phyloP scores from a whole-genome alignment of 2,113 vertebrate genomes.

The Micromys minutus region DNA sequence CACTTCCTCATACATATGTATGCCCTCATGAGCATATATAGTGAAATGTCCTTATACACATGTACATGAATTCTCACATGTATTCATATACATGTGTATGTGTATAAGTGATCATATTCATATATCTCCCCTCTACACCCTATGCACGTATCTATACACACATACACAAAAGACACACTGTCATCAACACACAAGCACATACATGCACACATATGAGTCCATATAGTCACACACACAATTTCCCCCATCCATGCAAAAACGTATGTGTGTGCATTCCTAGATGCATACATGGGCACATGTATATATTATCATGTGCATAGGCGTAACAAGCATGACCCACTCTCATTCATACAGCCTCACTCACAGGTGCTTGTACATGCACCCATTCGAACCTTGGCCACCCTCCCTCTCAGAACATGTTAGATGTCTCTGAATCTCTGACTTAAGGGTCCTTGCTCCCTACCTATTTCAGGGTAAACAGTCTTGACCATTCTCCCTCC shows the following conservation, averaged over 20 bases:
- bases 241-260: background rate
- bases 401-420: accelerated
- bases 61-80: background rate
- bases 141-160: background rate
- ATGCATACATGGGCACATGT: too few relatives aligned
- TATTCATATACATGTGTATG: background rate
- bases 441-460: background rate
- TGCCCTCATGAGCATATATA: background rate
- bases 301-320: background rate
- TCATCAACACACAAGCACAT: background rate
- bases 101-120: background rate
- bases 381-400: background rate
- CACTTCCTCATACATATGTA: background rate
- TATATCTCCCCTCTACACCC: background rate
- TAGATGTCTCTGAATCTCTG: background rate
- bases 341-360: background rate
- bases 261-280: too few relatives aligned
- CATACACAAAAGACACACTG: background rate
- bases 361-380: background rate
- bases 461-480: background rate
- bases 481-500: background rate
- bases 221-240: background rate
- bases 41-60: background rate
- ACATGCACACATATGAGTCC: background rate
- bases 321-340: background rate